Base-by-base conservation (phyloP, 2,797 vertebrate species). In the Lerista edwardsae region DNA sequence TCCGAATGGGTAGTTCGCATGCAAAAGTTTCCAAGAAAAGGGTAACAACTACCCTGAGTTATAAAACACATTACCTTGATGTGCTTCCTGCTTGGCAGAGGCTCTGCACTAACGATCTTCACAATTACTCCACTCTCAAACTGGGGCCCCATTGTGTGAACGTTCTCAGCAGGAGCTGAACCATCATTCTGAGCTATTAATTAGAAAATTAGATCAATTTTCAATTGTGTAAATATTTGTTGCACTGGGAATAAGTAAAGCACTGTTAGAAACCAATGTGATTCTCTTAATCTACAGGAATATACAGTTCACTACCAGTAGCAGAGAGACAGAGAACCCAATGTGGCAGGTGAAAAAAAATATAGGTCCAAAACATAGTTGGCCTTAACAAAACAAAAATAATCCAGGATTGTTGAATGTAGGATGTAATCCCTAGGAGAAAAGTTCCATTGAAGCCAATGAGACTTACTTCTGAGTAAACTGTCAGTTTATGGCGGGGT, bases 41-140 rank as follows among this genome's bases (percentile, higher is more conserved):
- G 64, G 77, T 81, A 90, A 90, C 34, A 82, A 79, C 89, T 67
- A 88, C 79, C 88, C 84, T 14, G 72, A 86, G 91, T 91, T 87
- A 85, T 92, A 83, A 92, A 78, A 93, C 83, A 75, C 85, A 88
- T 96, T 97, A 99, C 98, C 95, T 98, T 98, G 94, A 99, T 95
- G 82, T 93, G 94, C 88, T 98, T 98, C 93, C 97, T 97, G 92
- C 94, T 96, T 29, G 98, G 98, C 47, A 99, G 94, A 39, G 97
- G 96, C 78, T 98, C 97, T 1, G 73, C 90, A 93, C 98, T 96
- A 75, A 97, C 93, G 79, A 99, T 97, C 97, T 99, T 99, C 93
- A 99, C 87, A 89, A 99, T 99, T 93, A 99, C 98, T 29, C 98
- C 98, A 10, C 96, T 97, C 87, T 96, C 94, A 80, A 98, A 99